A percentile compares a stretch with the other conserved stretches of the same genome.
phyloP scores from a whole-genome alignment of 2,888 invertebrate species.

The Drosophila basisetae region DNA sequence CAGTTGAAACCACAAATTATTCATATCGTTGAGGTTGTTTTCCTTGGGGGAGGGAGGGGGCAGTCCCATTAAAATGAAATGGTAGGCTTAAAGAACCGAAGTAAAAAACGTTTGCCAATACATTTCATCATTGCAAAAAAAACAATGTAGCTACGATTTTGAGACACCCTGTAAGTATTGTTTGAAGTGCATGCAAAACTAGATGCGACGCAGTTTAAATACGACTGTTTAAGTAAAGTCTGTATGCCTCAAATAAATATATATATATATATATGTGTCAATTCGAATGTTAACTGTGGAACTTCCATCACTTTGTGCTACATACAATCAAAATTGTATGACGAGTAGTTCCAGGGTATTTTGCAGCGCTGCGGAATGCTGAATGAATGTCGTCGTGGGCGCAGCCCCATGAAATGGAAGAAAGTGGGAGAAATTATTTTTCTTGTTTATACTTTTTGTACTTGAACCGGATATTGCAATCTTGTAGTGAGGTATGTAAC shows the following conservation, averaged over 20 bases:
- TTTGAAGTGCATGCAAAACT: background rate
- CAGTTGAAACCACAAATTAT: background rate
- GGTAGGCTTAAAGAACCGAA: background rate
- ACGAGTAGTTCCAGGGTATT: constrained; percentile 3
- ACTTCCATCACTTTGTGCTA: background rate
- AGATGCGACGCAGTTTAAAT: background rate
- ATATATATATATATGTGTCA: background rate
- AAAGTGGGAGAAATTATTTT: background rate
- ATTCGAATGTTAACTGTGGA: background rate
- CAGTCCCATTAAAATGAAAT: constrained; percentile 1
- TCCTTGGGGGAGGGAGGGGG: background rate
- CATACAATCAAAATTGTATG: background rate
- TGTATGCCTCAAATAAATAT: background rate
- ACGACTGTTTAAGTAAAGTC: background rate
- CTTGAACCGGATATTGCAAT: background rate
- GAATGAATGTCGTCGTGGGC: background rate
- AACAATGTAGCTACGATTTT: background rate
- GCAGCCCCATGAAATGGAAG: background rate
- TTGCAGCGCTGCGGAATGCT: background rate
- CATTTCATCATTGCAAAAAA: constrained; percentile 5
- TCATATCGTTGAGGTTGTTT: background rate
- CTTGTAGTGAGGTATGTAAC: background rate
- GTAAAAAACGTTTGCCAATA: constrained; percentile 10
- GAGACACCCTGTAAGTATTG: constrained; percentile 2
- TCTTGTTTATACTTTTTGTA: background rate